Base-by-base conservation (phyloP, 2,113 vertebrate genomes). In the Sinocyclocheilus anophthalmus region DNA sequence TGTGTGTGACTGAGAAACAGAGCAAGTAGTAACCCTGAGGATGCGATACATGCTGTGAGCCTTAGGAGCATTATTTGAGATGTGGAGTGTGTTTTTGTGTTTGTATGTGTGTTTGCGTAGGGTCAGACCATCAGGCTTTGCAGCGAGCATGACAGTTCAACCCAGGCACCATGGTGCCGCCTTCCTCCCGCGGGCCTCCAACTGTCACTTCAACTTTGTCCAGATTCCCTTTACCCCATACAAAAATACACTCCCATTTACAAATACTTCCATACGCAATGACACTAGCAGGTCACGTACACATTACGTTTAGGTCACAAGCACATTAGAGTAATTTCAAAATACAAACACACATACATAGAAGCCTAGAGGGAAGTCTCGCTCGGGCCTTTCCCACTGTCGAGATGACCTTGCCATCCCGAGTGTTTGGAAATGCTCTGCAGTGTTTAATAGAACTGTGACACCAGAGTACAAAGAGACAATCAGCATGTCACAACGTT, bases 181-280 rank as follows among this genome's bases (percentile, higher is more conserved):
- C 26, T 72, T 18, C n/a, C 26, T 33, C 65, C 87, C 42, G 2
- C 2, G 2, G 83, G 84, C 84, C 84, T 63, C 53, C 33, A 70
- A 81, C 81, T 91, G 90, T 91, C 88, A 80, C 84, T 91, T 90
- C 84, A 72, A 77, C 78, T 90, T 77, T 72, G 59, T 69, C 26
- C 85, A 37, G 57, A 45, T 61, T 18, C 63, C 77, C 61, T 81
- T 77, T 39, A 5, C 59, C 18, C 39, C 20, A 26, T 84, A 67
- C 42, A 82, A 77, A 88, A 85, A 87, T 79, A 84, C 42, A 77
- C 26, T 75, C 67, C 59, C 75, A 39, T 33, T 82, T 48, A 84
- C 33, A 65, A 30, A 75, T 78, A 86, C 69, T 42, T 79, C 42
- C 53, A 86, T 61, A 86, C 77, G 33, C 77, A 81, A 73, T 84